Percentiles rank a stretch among this genome's conserved stretches.
These are phyloP conservation scores for Eufriesea mexicana DNA, from an alignment of 1,140 invertebrate species.

Conservation along the genomic window DNA sequence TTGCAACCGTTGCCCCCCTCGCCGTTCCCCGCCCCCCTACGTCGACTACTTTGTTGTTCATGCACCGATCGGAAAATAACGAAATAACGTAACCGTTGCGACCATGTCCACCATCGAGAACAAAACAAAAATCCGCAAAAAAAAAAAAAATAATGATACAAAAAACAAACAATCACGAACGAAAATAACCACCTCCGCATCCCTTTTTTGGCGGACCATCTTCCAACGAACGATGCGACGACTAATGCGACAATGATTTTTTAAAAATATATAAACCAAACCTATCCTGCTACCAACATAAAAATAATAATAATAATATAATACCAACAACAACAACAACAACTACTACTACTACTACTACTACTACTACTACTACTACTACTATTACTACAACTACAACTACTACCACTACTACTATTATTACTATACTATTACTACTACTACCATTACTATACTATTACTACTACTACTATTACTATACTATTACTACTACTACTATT, in stretches of 20 bases:
- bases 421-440: too few relatives aligned
- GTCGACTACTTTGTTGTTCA: constrained; percentile 13
- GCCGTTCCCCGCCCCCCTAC: background rate
- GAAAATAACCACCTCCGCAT: background rate
- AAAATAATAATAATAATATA: constrained; percentile 49
- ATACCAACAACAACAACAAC: too few relatives aligned
- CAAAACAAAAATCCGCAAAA: constrained; percentile 50
- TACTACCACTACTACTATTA: too few relatives aligned
- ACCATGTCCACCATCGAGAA: background rate
- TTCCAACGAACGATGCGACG: constrained; percentile 63
- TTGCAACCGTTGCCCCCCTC: constrained; percentile 8
- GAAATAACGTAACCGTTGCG: background rate
- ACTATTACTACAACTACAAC: too few relatives aligned
- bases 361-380: too few relatives aligned
- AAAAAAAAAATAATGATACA: constrained; percentile 17
- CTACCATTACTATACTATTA: too few relatives aligned
- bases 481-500: too few relatives aligned
- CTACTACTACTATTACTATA: too few relatives aligned
- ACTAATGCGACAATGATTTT: constrained; percentile 53
- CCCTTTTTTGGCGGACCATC: constrained; percentile 24
- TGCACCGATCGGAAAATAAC: constrained; percentile 37
- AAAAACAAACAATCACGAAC: background rate
- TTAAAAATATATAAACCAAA: constrained; percentile 37
- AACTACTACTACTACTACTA: too few relatives aligned
- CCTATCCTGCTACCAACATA: constrained; percentile 7